phyloP scores from a whole-genome alignment of 2,797 vertebrate species.

The Myripristis murdjan region DNA sequence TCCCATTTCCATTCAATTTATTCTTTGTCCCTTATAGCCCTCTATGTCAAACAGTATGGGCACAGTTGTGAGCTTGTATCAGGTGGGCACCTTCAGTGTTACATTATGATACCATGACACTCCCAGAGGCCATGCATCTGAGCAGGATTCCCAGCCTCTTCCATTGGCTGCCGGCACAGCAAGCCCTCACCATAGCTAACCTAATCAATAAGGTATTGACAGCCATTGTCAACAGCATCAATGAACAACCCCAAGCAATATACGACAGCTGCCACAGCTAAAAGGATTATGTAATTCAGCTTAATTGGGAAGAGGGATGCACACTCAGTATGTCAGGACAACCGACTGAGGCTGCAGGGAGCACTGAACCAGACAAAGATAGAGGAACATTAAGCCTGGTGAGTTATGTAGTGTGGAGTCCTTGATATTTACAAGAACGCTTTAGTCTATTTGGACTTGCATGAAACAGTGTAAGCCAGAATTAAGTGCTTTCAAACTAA shows the following conservation, averaged over 20 bases:
- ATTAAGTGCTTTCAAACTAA: conserved; percentile 40
- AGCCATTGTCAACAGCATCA: conserved; percentile 8
- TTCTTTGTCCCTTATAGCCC: too few species aligned
- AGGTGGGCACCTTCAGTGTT: too few species aligned
- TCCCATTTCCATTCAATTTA: too few species aligned
- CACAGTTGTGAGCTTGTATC: too few species aligned
- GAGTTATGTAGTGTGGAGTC: conserved; percentile 1
- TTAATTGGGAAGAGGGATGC: neutral
- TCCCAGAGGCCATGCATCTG: neutral
- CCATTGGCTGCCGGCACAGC: conserved; percentile 8
- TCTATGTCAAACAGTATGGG: too few species aligned
- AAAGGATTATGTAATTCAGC: conserved; percentile 46
- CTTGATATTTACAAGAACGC: conserved; percentile 3
- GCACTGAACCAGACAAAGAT: neutral
- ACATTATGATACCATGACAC: neutral
- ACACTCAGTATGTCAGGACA: conserved; percentile 2
- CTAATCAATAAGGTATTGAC: conserved; percentile 40
- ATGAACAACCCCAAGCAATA: neutral
- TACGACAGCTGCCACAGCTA: conserved; percentile 7
- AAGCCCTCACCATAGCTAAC: conserved; percentile 2
- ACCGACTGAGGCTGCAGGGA: neutral
- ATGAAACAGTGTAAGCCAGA: conserved; percentile 19
- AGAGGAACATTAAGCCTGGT: conserved; percentile 5
- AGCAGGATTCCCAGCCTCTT: neutral
- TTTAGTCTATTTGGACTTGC: conserved; percentile 26